A percentile compares a stretch with the other conserved stretches of the same genome.
Conservation (phyloP, 2,113 vertebrate species). For the Rhinogobius similis region DNA sequence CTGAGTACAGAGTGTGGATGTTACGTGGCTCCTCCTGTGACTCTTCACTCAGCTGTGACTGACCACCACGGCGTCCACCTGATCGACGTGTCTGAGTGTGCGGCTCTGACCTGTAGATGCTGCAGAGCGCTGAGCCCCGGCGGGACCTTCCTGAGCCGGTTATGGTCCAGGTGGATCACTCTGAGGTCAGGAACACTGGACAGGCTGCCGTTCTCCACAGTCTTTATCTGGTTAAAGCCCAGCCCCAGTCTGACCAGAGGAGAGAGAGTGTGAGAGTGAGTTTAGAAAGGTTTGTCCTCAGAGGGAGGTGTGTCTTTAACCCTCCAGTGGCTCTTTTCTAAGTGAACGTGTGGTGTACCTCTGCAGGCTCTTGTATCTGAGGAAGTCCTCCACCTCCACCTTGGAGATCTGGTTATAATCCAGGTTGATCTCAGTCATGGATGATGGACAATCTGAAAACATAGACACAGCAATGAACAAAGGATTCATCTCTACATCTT, state of each 20-base stretch:
- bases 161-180: slow-evolving; percentile 92
- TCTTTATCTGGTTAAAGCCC: slow-evolving; percentile 92
- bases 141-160: slow-evolving; percentile 90
- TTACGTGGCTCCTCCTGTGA: too few species aligned
- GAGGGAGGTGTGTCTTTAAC: too few species aligned
- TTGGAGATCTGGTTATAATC: slow-evolving; percentile 92
- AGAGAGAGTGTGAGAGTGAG: too few species aligned
- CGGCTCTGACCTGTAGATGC: slow-evolving; percentile 87
- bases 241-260: slow-evolving; percentile 83
- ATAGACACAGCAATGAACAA: not conserved
- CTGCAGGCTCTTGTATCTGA: slow-evolving; percentile 89
- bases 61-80: too few species aligned
- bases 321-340: too few species aligned
- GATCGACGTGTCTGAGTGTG: not conserved
- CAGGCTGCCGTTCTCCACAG: slow-evolving; percentile 92
- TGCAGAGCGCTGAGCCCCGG: slow-evolving; percentile 85
- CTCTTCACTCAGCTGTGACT: too few species aligned
- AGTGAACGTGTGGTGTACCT: slow-evolving; percentile 79
- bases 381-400: slow-evolving; percentile 92
- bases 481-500: too few species aligned
- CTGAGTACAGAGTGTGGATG: too few species aligned
- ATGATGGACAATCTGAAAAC: slow-evolving; percentile 82
- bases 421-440: slow-evolving; percentile 89
- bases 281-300: too few species aligned
- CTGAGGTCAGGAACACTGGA: slow-evolving; percentile 85